Percentiles rank a stretch among this genome's conserved stretches.
Evolutionary conservation across 2,113 vertebrate genomes (phyloP).

Genomic region (Eurystomus gularis): DNA sequence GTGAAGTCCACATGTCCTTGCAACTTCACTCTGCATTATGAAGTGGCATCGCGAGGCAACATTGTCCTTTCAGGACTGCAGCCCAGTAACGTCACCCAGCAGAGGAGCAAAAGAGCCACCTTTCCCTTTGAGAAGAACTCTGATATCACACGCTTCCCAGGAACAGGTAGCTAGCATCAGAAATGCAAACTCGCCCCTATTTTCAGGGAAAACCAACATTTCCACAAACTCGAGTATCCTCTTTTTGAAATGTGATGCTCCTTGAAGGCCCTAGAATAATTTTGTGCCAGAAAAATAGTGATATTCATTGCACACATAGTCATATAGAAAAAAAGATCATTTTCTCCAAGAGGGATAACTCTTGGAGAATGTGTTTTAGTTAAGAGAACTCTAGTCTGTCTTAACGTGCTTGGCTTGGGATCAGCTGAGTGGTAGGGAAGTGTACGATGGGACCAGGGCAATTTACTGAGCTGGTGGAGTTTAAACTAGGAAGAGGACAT

Average conservation of each 20-base stretch:
- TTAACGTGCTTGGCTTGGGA: not conserved
- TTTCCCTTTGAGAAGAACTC: conserved; percentile 75
- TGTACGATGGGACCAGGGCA: not conserved
- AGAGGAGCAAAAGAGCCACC: conserved; percentile 76
- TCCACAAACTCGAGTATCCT: not conserved
- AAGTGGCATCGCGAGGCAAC: conserved; percentile 88
- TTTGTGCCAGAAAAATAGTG: not conserved
- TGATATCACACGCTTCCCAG: conserved; percentile 64
- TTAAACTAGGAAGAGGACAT: not conserved
- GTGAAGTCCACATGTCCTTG: conserved; percentile 90
- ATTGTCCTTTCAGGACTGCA: conserved; percentile 86
- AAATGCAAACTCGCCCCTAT: not conserved
- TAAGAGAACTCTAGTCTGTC: not conserved
- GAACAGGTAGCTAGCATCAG: conserved; percentile 51
- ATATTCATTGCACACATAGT: not conserved
- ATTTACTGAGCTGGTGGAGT: not conserved
- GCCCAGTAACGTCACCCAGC: conserved; percentile 72
- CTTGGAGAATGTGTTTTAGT: too few species aligned
- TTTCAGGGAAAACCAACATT: not conserved
- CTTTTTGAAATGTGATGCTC: not conserved
- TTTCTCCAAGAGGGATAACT: not conserved
- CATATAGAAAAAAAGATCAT: not conserved
- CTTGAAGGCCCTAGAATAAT: not conserved
- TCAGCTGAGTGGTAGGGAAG: not conserved
- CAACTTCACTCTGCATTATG: conserved; percentile 89